Conservation (phyloP, 1,140 invertebrate species). For the Solenopsis fugax region DNA sequence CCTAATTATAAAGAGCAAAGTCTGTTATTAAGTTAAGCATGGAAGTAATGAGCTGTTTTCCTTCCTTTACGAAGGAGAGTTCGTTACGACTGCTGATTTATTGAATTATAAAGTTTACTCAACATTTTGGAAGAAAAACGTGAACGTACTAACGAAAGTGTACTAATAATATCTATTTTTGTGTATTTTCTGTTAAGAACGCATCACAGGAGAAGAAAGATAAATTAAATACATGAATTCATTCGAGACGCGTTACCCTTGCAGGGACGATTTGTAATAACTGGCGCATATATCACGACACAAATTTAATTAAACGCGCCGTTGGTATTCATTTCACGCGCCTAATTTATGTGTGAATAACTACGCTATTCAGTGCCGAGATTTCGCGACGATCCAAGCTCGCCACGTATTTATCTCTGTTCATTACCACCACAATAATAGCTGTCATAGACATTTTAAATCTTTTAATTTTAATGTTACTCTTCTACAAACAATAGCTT, state of each 20-base stretch:
- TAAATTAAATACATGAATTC: slow-evolving; percentile 80
- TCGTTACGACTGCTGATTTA: slow-evolving; percentile 57
- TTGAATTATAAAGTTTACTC: slow-evolving; percentile 54
- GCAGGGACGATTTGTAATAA: slow-evolving; percentile 82
- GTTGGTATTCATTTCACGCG: slow-evolving; percentile 83
- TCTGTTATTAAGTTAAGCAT: slow-evolving; percentile 64
- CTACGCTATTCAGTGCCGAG: slow-evolving; percentile 79
- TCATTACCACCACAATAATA: slow-evolving; percentile 68
- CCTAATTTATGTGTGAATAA: slow-evolving; percentile 86
- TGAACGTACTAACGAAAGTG: background rate
- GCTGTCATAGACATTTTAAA: slow-evolving; percentile 15
- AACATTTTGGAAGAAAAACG: slow-evolving; percentile 36
- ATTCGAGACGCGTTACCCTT: slow-evolving; percentile 66
- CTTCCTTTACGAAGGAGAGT: slow-evolving; percentile 56
- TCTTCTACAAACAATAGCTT: background rate
- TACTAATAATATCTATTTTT: background rate
- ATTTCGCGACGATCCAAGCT: slow-evolving; percentile 75
- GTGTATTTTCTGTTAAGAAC: background rate
- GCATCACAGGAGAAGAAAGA: slow-evolving; percentile 66
- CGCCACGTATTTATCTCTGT: slow-evolving; percentile 71
- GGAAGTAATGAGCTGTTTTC: slow-evolving; percentile 71
- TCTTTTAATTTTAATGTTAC: slow-evolving; percentile 45
- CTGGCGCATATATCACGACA: slow-evolving; percentile 84
- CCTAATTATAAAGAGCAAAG: slow-evolving; percentile 67
- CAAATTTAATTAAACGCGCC: slow-evolving; percentile 86